phyloP scores from a whole-genome alignment of 2,113 vertebrate genomes.

The Malaclemys terrapin region DNA sequence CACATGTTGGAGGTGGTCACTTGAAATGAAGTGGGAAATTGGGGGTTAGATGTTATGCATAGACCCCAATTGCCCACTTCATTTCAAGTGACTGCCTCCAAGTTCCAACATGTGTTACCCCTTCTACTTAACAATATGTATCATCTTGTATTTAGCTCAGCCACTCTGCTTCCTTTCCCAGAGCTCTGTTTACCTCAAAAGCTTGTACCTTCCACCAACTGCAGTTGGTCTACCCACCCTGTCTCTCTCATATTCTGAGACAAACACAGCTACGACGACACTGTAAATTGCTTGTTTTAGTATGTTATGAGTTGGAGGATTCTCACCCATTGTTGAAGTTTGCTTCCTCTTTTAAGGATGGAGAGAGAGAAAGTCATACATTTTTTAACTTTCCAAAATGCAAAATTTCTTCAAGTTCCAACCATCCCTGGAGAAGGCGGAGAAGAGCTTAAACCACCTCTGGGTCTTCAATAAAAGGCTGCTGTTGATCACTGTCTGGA shows the following conservation, averaged over 20 bases:
- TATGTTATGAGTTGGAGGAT: background rate
- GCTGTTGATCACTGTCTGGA: background rate
- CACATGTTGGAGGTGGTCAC: background rate
- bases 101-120: background rate
- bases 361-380: background rate
- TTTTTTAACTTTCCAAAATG: background rate
- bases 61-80: background rate
- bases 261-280: background rate
- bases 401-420: background rate
- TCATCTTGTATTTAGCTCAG: background rate
- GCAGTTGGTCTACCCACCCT: background rate
- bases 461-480: background rate
- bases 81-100: background rate
- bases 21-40: background rate
- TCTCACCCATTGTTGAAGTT: background rate
- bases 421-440: background rate
- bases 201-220: background rate
- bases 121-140: background rate
- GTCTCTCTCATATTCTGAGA: background rate
- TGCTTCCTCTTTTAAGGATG: background rate
- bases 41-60: background rate
- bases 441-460: background rate
- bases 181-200: background rate
- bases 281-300: background rate
- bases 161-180: background rate